These are phyloP conservation scores for Ichneumon xanthorius DNA, from an alignment of 2,888 invertebrate genomes.

Conservation along the genomic window DNA sequence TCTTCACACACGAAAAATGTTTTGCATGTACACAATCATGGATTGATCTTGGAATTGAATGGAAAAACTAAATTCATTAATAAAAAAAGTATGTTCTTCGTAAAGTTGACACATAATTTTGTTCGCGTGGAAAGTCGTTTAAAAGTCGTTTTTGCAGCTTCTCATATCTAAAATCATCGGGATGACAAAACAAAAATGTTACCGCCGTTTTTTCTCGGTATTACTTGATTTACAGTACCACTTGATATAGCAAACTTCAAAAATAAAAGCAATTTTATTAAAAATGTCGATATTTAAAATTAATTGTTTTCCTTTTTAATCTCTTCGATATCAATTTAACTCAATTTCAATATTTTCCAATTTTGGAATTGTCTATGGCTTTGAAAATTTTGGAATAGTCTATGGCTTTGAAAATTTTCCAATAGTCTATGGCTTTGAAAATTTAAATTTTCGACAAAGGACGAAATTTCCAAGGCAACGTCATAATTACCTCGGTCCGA, in stretches of 20 bases:
- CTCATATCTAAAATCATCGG: no score
- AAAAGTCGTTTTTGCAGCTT: background rate
- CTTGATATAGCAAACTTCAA: no score
- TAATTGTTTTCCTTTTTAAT: no score
- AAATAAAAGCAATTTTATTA: no score
- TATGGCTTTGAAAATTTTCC: background rate
- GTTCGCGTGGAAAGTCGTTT: background rate
- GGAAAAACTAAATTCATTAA: no score
- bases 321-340: no score
- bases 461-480: background rate
- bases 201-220: no score
- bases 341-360: no score
- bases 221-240: no score
- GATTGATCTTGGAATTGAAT: background rate
- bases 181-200: no score
- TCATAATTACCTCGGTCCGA: conserved; percentile 61
- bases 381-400: background rate
- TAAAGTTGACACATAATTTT: background rate
- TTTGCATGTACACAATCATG: background rate
- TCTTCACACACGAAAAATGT: background rate
- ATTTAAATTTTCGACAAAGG: background rate
- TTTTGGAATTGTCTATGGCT: background rate
- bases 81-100: no score
- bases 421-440: background rate
- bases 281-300: no score